Evolutionary conservation across 2,797 vertebrate species (phyloP), one percentile per base, ranked within the genome.

Genomic region (Megaceryle alcyon): DNA sequence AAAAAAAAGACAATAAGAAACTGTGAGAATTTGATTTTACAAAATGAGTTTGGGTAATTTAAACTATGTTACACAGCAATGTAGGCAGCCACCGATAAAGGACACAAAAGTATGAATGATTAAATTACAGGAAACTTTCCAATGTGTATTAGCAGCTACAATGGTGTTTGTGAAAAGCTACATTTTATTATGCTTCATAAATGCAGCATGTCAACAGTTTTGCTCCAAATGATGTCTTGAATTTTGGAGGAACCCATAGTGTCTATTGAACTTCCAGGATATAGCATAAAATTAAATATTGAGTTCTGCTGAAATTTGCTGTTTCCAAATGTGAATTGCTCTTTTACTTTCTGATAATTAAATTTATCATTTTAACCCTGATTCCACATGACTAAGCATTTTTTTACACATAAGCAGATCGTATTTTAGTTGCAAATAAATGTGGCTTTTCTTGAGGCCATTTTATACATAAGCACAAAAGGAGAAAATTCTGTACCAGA

Each of bases 371-470:
- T 91, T 90, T 79, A 84, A 88, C 82, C 91, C 88, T 28, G 37
- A 76, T 75, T 49, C 87, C 80, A 41, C 75, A 41, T 25, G 66
- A 82, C 59, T 51, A 70, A 4, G 3, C 35, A 17, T 2, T 31
- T 76, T 64, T 83, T 91, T 76, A 49, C 49, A 66, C 54, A 29
- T 22, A 49, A 56, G 48, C 91, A 97, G 94, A 94, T 92, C 90
- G 77, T 22, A 37, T 65, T 92, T 87, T 64, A 94, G 23, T 39
- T 88, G 44, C 63, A 73, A 56, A 71, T 82, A 90, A 79, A 57
- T 20, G 26, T n/a, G 43, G 10, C 14, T 91, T 84, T 54, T 76
- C 70, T 56, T 86, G 39, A 31, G 54, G 43, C 20, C 14, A 14
- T 86, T 89, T 70, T 35, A 66, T 53, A 23, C 9, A 3, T 17